phyloP scores from a whole-genome alignment of 2,888 invertebrate species.

The Drosophila vallismaia region DNA sequence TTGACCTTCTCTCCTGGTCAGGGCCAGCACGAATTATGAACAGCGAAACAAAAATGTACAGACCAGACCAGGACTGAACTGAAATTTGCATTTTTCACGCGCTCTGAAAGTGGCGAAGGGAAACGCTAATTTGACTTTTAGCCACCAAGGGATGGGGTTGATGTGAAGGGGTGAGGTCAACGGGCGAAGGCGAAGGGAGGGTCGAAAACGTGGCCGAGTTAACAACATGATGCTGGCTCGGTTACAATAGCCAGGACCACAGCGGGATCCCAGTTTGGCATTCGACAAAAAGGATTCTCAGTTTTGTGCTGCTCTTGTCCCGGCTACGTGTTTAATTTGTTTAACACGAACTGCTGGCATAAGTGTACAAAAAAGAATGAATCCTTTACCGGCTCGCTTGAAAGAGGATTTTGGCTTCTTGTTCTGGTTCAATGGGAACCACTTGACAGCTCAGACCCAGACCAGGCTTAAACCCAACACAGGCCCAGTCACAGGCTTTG shows the following conservation, averaged over 20 bases:
- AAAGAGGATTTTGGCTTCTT: conserved; percentile 18
- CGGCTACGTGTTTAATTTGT: conserved; percentile 65
- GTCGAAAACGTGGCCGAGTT: conserved; percentile 46
- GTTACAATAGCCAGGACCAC: conserved; percentile 48
- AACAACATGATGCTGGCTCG: conserved; percentile 60
- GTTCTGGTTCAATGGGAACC: conserved; percentile 45
- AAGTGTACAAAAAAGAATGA: conserved; percentile 27
- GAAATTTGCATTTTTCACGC: conserved; percentile 66
- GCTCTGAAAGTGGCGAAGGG: conserved; percentile 12
- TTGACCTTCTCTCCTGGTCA: conserved; percentile 60
- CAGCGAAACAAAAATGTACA: conserved; percentile 13
- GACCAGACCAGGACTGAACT: conserved; percentile 1
- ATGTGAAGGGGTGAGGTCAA: not conserved
- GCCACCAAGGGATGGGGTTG: conserved; percentile 9
- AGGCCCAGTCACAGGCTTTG: conserved; percentile 15
- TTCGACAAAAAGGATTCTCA: conserved; percentile 51
- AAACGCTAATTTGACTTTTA: conserved; percentile 53
- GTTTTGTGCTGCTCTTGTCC: conserved; percentile 18
- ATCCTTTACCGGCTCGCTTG: conserved; percentile 6
- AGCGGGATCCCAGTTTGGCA: conserved; percentile 37
- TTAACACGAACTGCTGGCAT: conserved; percentile 46
- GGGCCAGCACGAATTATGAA: conserved; percentile 48
- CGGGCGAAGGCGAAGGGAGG: not conserved
- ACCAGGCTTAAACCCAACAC: conserved; percentile 12
- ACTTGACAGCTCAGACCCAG: conserved; percentile 35